A percentile compares a stretch with the other conserved stretches of the same genome.
phyloP scores from a whole-genome alignment of 2,113 vertebrate species.

The Aspiorhynchus laticeps region DNA sequence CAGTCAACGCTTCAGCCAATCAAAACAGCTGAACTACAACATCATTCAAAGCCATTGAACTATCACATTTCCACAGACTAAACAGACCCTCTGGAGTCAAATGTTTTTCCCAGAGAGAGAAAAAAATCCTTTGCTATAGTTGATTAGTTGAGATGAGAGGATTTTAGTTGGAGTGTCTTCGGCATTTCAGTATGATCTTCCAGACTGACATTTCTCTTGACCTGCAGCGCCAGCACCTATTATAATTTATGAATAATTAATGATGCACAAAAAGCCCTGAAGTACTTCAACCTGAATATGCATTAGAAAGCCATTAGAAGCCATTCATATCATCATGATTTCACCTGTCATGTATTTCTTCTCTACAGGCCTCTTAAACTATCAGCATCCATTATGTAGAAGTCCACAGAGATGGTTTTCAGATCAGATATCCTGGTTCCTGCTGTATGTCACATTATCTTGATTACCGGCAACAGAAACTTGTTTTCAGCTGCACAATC shows the following conservation, averaged over 20 bases:
- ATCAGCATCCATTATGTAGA: conserved; percentile 33
- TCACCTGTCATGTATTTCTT: conserved; percentile 1
- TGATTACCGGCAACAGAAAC: conserved; percentile 7
- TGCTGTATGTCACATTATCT: conserved; percentile 28
- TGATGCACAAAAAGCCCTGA: background rate
- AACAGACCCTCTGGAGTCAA: background rate
- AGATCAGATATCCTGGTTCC: conserved; percentile 30
- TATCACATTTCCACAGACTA: conserved; percentile 6
- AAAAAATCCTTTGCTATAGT: background rate
- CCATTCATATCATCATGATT: conserved; percentile 31
- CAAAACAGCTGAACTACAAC: background rate
- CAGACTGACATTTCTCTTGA: background rate
- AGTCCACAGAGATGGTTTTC: conserved; percentile 8
- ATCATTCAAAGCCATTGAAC: background rate
- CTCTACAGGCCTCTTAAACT: conserved; percentile 15
- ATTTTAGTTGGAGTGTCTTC: background rate
- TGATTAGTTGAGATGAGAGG: background rate
- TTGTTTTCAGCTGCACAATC: conserved; percentile 8
- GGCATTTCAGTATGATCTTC: background rate
- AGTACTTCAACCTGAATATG: conserved; percentile 2
- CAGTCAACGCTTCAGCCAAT: conserved; percentile 20
- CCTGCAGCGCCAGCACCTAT: background rate
- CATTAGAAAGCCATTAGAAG: conserved; percentile 25
- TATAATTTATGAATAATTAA: conserved; percentile 3
- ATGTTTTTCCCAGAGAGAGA: background rate